Percentiles rank a stretch among this genome's conserved stretches.
These are phyloP conservation scores for Sceloporus tristichus DNA, from an alignment of 2,113 vertebrate species.

Conservation along the genomic window DNA sequence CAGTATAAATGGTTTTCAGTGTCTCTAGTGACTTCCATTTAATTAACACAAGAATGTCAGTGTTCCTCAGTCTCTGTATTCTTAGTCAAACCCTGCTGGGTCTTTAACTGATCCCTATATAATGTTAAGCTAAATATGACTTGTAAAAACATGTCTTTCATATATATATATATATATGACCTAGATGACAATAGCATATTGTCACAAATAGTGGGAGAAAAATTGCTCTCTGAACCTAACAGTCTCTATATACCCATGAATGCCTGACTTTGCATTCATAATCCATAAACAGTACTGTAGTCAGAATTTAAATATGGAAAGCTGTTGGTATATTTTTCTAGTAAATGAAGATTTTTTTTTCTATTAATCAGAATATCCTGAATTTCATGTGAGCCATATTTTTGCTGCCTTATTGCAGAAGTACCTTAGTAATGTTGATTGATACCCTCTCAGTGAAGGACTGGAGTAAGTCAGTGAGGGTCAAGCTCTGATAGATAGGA, in stretches of 20 bases:
- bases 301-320: not conserved
- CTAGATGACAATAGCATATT: not conserved
- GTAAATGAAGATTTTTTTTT: not conserved
- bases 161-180: too few relatives aligned
- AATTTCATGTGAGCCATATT: not conserved
- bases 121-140: not conserved
- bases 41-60: not conserved
- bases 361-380: not conserved
- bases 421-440: not conserved
- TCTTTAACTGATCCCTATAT: not conserved
- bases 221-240: not conserved
- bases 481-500: not conserved
- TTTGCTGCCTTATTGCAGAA: not conserved
- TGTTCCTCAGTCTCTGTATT: not conserved
- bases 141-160: not conserved
- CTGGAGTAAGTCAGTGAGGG: not conserved
- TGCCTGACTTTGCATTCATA: not conserved
- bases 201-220: not conserved
- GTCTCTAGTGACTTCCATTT: not conserved
- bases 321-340: not conserved
- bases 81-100: not conserved
- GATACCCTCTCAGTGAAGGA: too few relatives aligned
- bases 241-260: not conserved
- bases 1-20: not conserved
- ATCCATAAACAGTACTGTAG: not conserved